These are phyloP conservation scores for Baronia brevicornis DNA, from an alignment of 2,888 invertebrate genomes.

Conservation along the genomic window DNA sequence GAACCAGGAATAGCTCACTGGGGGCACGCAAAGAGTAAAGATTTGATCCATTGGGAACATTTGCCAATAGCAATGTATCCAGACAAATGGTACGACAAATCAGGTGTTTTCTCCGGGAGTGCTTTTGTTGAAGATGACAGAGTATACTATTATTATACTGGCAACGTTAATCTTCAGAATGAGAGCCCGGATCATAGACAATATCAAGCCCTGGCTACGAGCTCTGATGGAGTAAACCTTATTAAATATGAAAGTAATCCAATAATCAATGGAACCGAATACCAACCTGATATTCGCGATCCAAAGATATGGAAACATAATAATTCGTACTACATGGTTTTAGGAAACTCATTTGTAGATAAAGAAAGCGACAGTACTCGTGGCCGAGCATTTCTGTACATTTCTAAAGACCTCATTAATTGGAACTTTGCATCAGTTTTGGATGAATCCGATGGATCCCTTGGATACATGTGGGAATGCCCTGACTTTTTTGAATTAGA, in stretches of 20 bases:
- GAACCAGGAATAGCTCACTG: conserved; percentile 57
- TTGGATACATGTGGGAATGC: conserved; percentile 70
- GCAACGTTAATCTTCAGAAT: conserved; percentile 40
- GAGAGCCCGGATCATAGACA: conserved; percentile 39
- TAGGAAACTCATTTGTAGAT: conserved; percentile 53
- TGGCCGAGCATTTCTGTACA: conserved; percentile 48
- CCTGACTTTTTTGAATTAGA: conserved; percentile 64
- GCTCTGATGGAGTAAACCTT: conserved; percentile 46
- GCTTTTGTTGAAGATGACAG: conserved; percentile 46
- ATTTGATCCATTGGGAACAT: conserved; percentile 65
- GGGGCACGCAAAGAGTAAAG: conserved; percentile 65
- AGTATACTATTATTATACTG: conserved; percentile 56
- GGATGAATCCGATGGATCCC: conserved; percentile 41
- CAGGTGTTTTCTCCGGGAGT: conserved; percentile 68
- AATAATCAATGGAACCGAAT: conserved; percentile 36
- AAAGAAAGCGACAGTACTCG: conserved; percentile 22
- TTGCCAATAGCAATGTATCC: conserved; percentile 62
- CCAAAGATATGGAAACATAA: conserved; percentile 64
- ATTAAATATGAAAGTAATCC: conserved; percentile 49
- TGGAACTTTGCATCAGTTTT: conserved; percentile 45
- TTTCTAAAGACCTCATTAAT: conserved; percentile 40
- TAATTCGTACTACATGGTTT: conserved; percentile 52
- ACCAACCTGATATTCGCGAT: conserved; percentile 59
- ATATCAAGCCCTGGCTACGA: conserved; percentile 45
- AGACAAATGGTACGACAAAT: conserved; percentile 45